Conservation (phyloP, 1,140 invertebrate genomes). For the Drosophila sulfurigaster region DNA sequence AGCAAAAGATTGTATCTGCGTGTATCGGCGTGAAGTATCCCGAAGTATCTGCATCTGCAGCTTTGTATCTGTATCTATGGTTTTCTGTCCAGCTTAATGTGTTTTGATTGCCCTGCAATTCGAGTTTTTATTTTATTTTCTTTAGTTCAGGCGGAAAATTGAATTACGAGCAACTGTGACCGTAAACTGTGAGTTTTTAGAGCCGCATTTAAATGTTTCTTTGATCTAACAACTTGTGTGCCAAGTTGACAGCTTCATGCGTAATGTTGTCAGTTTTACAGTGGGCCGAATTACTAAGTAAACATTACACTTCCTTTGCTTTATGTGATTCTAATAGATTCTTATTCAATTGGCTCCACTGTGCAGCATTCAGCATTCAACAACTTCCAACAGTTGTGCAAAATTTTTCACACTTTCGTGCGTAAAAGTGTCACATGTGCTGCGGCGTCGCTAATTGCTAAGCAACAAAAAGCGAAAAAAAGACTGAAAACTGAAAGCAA, state of each 20-base stretch:
- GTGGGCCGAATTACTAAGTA: constrained; percentile 16
- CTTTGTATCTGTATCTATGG: constrained; percentile 27
- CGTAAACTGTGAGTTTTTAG: constrained; percentile 18
- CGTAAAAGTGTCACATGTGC: constrained; percentile 78
- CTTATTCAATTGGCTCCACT: constrained; percentile 46
- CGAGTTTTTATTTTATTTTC: constrained; percentile 3
- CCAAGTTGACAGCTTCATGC: constrained; percentile 54
- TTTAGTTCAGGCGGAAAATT: constrained; percentile 33
- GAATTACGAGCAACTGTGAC: constrained; percentile 40
- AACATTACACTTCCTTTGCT: not conserved
- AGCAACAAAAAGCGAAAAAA: constrained; percentile 61
- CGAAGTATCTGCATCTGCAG: constrained; percentile 26
- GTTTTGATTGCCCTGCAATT: constrained; percentile 40
- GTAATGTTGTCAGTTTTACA: constrained; percentile 36
- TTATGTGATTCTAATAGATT: not conserved
- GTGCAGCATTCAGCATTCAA: constrained; percentile 40
- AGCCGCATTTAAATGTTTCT: constrained; percentile 44
- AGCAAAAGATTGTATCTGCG: constrained; percentile 53
- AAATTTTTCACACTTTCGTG: constrained; percentile 79
- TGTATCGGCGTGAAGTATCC: constrained; percentile 10
- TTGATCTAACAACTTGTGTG: constrained; percentile 54
- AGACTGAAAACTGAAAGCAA: constrained; percentile 51
- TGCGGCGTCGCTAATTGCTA: constrained; percentile 73
- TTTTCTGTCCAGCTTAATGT: constrained; percentile 33
- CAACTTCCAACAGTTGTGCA: constrained; percentile 51